These are phyloP conservation scores for Urophycis tenuis DNA, from an alignment of 2,797 vertebrate genomes.

Conservation along the genomic window DNA sequence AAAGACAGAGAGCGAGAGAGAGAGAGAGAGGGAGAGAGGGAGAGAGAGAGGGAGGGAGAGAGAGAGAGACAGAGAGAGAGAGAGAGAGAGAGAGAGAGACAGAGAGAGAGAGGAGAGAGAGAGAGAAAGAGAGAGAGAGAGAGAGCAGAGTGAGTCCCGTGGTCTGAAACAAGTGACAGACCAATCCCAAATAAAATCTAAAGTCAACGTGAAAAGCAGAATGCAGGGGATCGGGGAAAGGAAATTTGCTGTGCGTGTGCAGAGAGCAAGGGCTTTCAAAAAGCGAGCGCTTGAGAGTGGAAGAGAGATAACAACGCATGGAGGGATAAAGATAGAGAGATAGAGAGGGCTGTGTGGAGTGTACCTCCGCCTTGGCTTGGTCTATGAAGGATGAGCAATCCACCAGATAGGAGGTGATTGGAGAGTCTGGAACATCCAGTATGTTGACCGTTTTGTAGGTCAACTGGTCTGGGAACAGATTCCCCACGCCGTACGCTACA, in stretches of 20 bases:
- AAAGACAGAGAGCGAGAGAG: no score
- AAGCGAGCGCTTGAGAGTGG: not conserved
- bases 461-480: conserved; percentile 77
- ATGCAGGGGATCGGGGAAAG: not conserved
- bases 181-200: not conserved
- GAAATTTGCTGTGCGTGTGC: not conserved
- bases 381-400: conserved; percentile 89
- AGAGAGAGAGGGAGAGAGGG: no score
- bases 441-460: conserved; percentile 81
- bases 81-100: no score
- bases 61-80: no score
- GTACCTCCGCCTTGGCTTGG: conserved; percentile 75
- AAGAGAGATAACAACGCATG: no score
- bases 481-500: conserved; percentile 84
- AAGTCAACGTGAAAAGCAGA: not conserved
- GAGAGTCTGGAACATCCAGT: conserved; percentile 86
- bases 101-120: no score
- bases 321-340: no score
- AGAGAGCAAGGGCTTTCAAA: not conserved
- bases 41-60: no score
- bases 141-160: no score
- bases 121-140: not conserved
- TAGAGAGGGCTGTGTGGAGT: not conserved
- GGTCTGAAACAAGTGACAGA: not conserved
- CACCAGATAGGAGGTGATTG: conserved; percentile 78